These are phyloP conservation scores for Prosapia bicincta DNA, from an alignment of 2,888 invertebrate genomes.

Conservation along the genomic window DNA sequence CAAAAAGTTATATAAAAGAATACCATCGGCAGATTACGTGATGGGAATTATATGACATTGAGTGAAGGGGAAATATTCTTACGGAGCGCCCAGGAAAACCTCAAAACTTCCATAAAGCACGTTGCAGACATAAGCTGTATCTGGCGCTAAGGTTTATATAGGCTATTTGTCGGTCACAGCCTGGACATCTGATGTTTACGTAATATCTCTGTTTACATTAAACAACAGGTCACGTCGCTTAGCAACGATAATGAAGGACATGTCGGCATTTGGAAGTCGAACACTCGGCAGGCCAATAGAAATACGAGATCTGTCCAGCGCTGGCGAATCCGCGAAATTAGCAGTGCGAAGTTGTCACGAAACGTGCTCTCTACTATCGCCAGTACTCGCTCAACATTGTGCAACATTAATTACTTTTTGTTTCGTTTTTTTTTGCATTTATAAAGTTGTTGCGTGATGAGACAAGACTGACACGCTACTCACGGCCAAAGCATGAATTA, in stretches of 20 bases:
- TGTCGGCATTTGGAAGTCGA: slow-evolving; percentile 6
- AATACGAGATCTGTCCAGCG: slow-evolving; percentile 2
- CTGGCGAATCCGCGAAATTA: not conserved
- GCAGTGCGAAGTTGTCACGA: not conserved
- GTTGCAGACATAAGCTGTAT: not conserved
- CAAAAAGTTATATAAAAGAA: no score
- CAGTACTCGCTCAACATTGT: not conserved
- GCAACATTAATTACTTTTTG: not conserved
- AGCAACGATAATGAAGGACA: slow-evolving; percentile 19
- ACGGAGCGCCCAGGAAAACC: not conserved
- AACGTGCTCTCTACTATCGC: not conserved
- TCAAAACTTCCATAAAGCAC: not conserved
- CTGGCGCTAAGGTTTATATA: not conserved
- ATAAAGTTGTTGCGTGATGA: not conserved
- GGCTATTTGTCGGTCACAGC: not conserved
- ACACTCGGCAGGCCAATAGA: not conserved
- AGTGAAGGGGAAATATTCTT: no score
- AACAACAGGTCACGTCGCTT: slow-evolving; percentile 18
- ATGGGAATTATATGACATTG: no score
- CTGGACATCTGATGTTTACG: slow-evolving; percentile 13
- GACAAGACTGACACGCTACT: not conserved
- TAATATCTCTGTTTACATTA: slow-evolving; percentile 25
- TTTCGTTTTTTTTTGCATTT: not conserved
- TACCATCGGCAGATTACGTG: no score
- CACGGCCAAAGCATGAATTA: not conserved